Evolutionary conservation across 2,113 vertebrate species (phyloP).

Genomic region (Andinoacara biseriatus): DNA sequence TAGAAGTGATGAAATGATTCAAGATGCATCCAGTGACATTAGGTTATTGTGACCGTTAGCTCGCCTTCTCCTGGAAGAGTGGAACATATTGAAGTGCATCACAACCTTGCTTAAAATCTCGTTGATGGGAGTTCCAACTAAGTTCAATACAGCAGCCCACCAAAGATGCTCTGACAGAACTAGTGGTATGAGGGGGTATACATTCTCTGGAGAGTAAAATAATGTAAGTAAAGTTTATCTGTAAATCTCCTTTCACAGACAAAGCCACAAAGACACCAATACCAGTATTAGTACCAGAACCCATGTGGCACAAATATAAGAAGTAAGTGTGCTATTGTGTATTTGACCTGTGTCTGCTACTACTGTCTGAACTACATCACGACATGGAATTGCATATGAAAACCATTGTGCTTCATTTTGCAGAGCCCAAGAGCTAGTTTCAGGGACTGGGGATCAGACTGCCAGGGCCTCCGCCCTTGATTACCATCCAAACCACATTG

Average conservation of each 20-base stretch:
- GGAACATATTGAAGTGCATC: conserved; percentile 11
- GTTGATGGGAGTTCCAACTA: conserved; percentile 10
- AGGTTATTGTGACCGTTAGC: conserved; percentile 32
- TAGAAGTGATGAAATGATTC: conserved; percentile 49
- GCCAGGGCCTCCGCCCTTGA: too few relatives aligned
- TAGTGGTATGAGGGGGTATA: neutral
- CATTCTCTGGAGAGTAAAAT: neutral
- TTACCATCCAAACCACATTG: too few relatives aligned
- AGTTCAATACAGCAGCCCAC: conserved; percentile 10
- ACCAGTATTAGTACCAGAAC: neutral
- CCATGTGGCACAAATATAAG: too few relatives aligned
- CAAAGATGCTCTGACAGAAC: neutral
- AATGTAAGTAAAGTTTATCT: neutral
- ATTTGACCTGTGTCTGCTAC: too few relatives aligned
- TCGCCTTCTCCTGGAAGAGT: conserved; percentile 21
- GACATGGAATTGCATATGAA: neutral
- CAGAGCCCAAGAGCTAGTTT: too few relatives aligned
- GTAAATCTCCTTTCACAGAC: neutral
- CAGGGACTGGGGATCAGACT: too few relatives aligned
- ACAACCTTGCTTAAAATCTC: conserved; percentile 26
- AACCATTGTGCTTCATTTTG: neutral
- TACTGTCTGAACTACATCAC: too few relatives aligned
- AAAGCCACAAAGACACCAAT: neutral
- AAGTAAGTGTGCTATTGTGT: too few relatives aligned
- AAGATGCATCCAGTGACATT: conserved; percentile 14